These are phyloP conservation scores for Parnassius smintheus DNA, from an alignment of 2,888 invertebrate genomes.

Conservation along the genomic window DNA sequence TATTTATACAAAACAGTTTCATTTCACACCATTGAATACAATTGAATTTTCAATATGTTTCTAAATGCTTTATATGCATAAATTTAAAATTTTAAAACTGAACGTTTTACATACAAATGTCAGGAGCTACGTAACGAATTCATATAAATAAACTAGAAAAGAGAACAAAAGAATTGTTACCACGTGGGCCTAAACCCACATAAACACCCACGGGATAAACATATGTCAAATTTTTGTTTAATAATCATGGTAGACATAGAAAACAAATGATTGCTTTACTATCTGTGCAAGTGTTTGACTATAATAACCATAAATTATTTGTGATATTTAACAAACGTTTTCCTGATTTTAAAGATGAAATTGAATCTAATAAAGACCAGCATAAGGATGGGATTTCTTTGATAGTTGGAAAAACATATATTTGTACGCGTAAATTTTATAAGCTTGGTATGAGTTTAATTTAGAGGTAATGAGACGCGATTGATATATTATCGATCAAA, in stretches of 20 bases:
- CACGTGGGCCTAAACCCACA: slow-evolving; percentile 56
- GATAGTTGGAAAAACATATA: slow-evolving; percentile 8
- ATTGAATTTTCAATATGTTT: slow-evolving; percentile 36
- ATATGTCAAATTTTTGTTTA: slow-evolving; percentile 62
- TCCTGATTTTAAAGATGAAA: slow-evolving; percentile 20
- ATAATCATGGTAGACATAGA: slow-evolving; percentile 56
- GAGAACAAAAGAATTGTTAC: slow-evolving; percentile 63
- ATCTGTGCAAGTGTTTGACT: slow-evolving; percentile 51
- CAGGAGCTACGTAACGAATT: slow-evolving; percentile 28
- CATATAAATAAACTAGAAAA: slow-evolving; percentile 50
- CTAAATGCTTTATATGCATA: too few species aligned
- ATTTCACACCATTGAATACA: too few species aligned
- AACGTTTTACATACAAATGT: slow-evolving; percentile 60
- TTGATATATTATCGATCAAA: slow-evolving; percentile 48
- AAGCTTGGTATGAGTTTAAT: slow-evolving; percentile 39
- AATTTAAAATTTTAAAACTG: too few species aligned
- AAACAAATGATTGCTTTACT: slow-evolving; percentile 61
- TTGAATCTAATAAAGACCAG: background rate
- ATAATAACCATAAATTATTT: slow-evolving; percentile 60
- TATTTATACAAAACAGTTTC: too few species aligned
- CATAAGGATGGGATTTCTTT: background rate
- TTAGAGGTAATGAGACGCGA: slow-evolving; percentile 50
- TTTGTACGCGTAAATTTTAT: slow-evolving; percentile 37
- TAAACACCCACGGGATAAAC: slow-evolving; percentile 51
- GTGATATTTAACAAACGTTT: slow-evolving; percentile 16